These are phyloP conservation scores for Cataglyphis altisquamis DNA, from an alignment of 2,888 invertebrate genomes.

Conservation along the genomic window DNA sequence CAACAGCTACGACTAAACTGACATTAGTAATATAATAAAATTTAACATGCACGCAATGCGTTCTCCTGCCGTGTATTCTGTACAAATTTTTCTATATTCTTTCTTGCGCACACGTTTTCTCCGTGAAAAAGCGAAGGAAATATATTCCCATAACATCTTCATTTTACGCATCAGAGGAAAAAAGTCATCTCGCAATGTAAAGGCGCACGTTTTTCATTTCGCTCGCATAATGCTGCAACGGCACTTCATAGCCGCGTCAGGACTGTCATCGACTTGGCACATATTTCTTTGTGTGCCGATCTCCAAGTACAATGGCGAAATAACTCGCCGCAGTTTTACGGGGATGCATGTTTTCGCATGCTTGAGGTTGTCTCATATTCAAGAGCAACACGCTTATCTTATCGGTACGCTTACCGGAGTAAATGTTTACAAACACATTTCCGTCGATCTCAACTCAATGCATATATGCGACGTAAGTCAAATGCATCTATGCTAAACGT, in stretches of 20 bases:
- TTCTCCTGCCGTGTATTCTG: neutral
- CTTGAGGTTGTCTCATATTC: conserved; percentile 51
- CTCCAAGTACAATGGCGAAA: conserved; percentile 49
- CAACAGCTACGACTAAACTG: neutral
- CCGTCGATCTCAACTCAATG: conserved; percentile 1
- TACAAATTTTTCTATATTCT: conserved; percentile 18
- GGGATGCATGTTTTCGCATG: conserved; percentile 25
- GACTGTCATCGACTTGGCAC: conserved; percentile 32
- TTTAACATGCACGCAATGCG: neutral
- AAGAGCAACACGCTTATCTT: conserved; percentile 45
- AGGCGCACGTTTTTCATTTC: conserved; percentile 36
- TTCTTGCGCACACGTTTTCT: neutral
- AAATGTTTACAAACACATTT: conserved; percentile 20
- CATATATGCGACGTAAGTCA: conserved; percentile 11
- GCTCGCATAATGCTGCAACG: conserved; percentile 21
- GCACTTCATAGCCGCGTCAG: conserved; percentile 22
- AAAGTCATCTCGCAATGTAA: conserved; percentile 30
- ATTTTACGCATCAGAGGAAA: conserved; percentile 15
- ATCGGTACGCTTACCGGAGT: conserved; percentile 18
- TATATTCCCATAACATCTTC: conserved; percentile 20
- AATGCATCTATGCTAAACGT: neutral
- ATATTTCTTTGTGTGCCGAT: conserved; percentile 29
- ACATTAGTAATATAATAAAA: conserved; percentile 9
- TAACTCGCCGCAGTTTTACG: conserved; percentile 53
- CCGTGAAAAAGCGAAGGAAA: neutral